Evolutionary conservation across 2,888 invertebrate genomes (phyloP).

Genomic region (Agonopterix alstromeriana): DNA sequence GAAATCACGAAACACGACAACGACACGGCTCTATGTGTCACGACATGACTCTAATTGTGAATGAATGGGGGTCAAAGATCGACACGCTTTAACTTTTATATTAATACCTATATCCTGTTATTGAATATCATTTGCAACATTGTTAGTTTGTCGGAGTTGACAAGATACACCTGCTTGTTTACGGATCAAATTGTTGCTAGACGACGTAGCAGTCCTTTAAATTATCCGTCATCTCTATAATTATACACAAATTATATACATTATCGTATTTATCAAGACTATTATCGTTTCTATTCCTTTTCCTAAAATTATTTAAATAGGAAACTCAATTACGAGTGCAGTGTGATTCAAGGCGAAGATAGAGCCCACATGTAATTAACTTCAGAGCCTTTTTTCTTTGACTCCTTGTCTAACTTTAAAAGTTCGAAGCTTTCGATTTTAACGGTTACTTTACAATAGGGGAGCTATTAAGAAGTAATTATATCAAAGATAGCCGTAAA

Average conservation of each 20-base stretch:
- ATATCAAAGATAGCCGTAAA: constrained; percentile 23
- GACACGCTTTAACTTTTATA: constrained; percentile 38
- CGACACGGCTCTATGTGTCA: constrained; percentile 43
- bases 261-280: constrained; percentile 17
- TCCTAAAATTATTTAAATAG: constrained; percentile 56
- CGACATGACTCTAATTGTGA: constrained; percentile 69
- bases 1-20: constrained; percentile 54
- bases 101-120: constrained; percentile 55
- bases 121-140: constrained; percentile 33
- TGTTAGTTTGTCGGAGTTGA: constrained; percentile 3
- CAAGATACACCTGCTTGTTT: constrained; percentile 16
- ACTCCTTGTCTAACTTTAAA: constrained; percentile 19
- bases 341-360: constrained; percentile 46
- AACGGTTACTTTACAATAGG: constrained; percentile 40
- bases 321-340: constrained; percentile 49
- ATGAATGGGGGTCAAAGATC: constrained; percentile 72
- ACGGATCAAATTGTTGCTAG: constrained; percentile 3
- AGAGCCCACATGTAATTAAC: constrained; percentile 55
- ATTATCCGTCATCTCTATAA: constrained; percentile 13
- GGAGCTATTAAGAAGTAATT: constrained; percentile 9
- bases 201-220: neutral
- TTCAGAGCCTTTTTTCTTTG: constrained; percentile 31
- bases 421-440: constrained; percentile 41
- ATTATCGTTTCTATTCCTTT: constrained; percentile 20
- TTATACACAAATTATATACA: constrained; percentile 20